A percentile compares a stretch with the other conserved stretches of the same genome.
Conservation (phyloP, 2,113 vertebrate species). For the Alouatta palliata region DNA sequence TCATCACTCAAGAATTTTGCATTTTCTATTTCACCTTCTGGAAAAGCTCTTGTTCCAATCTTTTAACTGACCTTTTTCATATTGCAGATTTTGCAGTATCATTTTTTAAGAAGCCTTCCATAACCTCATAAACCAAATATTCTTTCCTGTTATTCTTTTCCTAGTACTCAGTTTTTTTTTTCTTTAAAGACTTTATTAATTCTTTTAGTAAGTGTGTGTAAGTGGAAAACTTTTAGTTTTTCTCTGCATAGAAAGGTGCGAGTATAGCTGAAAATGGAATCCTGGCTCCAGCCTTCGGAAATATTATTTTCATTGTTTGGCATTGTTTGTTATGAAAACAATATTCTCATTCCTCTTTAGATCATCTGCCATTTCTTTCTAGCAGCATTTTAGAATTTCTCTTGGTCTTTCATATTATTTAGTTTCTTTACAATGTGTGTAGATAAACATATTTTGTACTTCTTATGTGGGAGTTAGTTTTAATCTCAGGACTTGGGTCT, state of each 20-base stretch:
- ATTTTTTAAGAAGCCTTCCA: neutral
- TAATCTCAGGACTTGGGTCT: neutral
- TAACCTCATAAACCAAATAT: too few relatives aligned
- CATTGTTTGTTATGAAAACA: neutral
- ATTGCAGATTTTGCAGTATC: neutral
- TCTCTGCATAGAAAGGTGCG: neutral
- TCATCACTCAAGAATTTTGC: neutral
- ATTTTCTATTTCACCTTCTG: neutral
- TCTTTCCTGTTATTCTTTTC: neutral
- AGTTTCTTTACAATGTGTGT: neutral
- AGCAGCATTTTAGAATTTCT: neutral
- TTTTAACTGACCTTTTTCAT: neutral
- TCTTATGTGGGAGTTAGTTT: neutral
- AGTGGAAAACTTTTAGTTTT: neutral
- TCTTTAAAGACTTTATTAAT: neutral
- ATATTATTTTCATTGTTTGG: neutral
- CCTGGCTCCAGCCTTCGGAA: neutral
- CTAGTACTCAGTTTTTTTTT: neutral
- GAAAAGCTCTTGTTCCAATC: neutral
- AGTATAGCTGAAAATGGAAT: neutral
- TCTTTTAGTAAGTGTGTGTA: neutral
- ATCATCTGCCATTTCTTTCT: neutral
- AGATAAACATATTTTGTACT: neutral
- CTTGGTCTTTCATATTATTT: neutral
- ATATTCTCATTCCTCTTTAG: neutral